Evolutionary conservation across 2,797 vertebrate species (phyloP).

Genomic region (Florisuga fusca): DNA sequence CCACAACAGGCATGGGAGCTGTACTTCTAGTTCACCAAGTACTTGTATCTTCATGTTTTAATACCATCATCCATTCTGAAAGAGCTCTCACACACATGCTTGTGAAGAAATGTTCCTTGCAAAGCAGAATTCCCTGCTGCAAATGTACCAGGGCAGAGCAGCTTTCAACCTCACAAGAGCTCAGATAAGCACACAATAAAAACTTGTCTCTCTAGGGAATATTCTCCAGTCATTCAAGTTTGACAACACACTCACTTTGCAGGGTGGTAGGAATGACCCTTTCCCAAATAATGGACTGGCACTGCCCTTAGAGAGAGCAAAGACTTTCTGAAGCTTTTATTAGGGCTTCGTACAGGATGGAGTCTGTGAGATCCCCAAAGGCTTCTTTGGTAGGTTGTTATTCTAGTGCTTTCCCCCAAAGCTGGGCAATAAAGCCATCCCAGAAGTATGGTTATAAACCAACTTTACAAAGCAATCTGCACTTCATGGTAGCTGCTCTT

Average conservation of each 20-base stretch:
- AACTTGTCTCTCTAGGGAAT: not conserved
- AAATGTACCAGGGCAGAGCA: not conserved
- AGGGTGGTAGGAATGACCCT: fast-evolving
- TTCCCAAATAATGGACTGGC: not conserved
- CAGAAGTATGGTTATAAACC: not conserved
- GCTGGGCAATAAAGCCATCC: not conserved
- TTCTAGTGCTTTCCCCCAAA: not conserved
- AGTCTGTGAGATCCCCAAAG: not conserved
- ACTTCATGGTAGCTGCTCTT: conserved; percentile 55
- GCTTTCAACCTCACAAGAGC: not conserved
- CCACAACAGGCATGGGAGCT: not conserved
- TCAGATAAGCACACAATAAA: not conserved
- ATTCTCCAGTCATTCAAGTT: not conserved
- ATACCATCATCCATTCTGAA: not conserved
- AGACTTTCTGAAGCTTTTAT: not conserved
- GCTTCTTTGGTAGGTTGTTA: not conserved
- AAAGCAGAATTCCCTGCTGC: not conserved
- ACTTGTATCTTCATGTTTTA: not conserved
- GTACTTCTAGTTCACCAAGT: not conserved
- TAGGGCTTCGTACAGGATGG: not conserved
- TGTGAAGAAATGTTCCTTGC: not conserved
- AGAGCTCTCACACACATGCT: not conserved
- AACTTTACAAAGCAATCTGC: conserved; percentile 11
- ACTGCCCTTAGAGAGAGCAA: not conserved
- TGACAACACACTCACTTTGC: not conserved